A percentile compares a stretch with the other conserved stretches of the same genome.
phyloP scores from a whole-genome alignment of 2,888 invertebrate species.

The Limulus polyphemus region DNA sequence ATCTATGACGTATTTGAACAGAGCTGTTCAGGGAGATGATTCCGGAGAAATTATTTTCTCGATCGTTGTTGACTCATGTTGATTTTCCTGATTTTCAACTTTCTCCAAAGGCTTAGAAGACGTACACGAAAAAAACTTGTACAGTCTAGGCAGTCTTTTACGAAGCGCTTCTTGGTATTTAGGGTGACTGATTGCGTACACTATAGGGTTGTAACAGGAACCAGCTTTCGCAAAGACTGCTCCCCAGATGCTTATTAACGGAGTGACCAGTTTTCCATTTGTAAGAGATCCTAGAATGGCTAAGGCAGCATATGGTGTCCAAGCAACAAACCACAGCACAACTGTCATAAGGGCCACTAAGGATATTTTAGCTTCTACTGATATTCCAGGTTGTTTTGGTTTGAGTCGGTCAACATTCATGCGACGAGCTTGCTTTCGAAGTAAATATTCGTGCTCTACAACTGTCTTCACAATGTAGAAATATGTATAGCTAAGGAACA shows the following conservation, averaged over 20 bases:
- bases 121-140: no score
- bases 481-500: slow-evolving; percentile 72
- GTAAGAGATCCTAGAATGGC: slow-evolving; percentile 52
- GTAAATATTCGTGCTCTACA: slow-evolving; percentile 25
- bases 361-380: slow-evolving; percentile 51
- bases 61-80: no score
- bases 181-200: slow-evolving; percentile 75
- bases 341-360: slow-evolving; percentile 76
- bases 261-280: slow-evolving; percentile 56
- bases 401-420: slow-evolving; percentile 25
- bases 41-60: no score
- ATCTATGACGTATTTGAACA: no score
- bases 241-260: slow-evolving; percentile 75
- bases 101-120: no score
- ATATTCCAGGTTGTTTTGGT: slow-evolving; percentile 11
- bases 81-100: no score
- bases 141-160: slow-evolving; percentile 59
- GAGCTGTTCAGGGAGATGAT: no score
- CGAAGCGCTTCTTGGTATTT: slow-evolving; percentile 62
- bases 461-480: slow-evolving; percentile 72
- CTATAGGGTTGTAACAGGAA: slow-evolving; percentile 78
- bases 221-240: slow-evolving; percentile 79
- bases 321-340: slow-evolving; percentile 78
- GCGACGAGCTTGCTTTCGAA: slow-evolving; percentile 25
- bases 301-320: slow-evolving; percentile 49